A percentile compares a stretch with the other conserved stretches of the same genome.
Evolutionary conservation across 2,888 invertebrate genomes (phyloP).

Genomic region (Aphelenchoides bicaudatus): DNA sequence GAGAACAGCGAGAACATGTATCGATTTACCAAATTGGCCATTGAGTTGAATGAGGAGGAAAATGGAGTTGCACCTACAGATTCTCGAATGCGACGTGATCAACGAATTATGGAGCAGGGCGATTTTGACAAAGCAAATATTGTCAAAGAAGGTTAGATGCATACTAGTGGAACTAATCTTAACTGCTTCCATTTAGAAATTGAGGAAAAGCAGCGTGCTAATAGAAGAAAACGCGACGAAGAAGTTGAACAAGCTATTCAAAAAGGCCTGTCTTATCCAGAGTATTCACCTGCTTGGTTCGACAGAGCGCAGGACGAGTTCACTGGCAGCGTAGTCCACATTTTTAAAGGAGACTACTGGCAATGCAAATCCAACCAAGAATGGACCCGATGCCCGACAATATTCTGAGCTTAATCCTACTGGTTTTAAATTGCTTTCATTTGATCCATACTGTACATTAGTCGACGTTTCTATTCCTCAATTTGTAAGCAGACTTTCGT

Average conservation of each 20-base stretch:
- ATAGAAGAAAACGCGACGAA: conserved; percentile 74
- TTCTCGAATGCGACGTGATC: conserved; percentile 85
- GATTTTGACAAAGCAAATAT: conserved; percentile 81
- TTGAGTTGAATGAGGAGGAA: conserved; percentile 92
- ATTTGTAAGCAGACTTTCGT: no score
- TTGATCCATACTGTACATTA: background rate
- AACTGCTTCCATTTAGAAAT: no score
- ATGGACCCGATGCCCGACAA: conserved; percentile 86
- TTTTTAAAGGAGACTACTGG: conserved; percentile 80
- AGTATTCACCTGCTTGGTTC: conserved; percentile 55
- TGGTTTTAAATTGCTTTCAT: no score
- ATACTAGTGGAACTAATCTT: no score
- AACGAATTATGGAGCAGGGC: conserved; percentile 86
- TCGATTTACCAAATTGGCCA: conserved; percentile 87
- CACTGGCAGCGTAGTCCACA: conserved; percentile 72
- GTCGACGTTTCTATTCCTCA: no score
- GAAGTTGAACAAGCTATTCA: conserved; percentile 70
- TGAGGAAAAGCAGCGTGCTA: conserved; percentile 89
- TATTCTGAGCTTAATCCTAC: conserved; percentile 67
- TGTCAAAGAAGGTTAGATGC: conserved; percentile 45
- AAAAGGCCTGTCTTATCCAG: conserved; percentile 59
- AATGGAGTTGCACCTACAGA: conserved; percentile 89
- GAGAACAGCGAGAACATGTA: conserved; percentile 75
- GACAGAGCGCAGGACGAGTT: conserved; percentile 68
- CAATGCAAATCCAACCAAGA: conserved; percentile 79